A percentile compares a stretch with the other conserved stretches of the same genome.
phyloP scores from a whole-genome alignment of 1,140 invertebrate genomes.

The Bombyx mandarina region DNA sequence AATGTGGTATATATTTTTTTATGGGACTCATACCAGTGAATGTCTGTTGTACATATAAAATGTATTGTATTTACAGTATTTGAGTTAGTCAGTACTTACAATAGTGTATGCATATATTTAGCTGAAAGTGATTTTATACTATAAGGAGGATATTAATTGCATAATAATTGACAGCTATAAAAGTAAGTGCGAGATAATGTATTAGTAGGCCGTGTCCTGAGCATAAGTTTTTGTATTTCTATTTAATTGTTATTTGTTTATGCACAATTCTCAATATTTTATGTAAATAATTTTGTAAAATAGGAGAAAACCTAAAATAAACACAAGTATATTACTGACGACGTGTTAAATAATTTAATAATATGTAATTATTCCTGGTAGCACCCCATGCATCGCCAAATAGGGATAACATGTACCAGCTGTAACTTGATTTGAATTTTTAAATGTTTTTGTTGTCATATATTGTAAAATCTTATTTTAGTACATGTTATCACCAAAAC shows the following conservation, averaged over 20 bases:
- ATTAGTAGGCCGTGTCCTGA: conserved; percentile 60
- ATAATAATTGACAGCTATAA: conserved; percentile 65
- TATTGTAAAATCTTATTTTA: conserved; percentile 11
- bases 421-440: conserved; percentile 14
- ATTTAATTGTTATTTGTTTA: conserved; percentile 73
- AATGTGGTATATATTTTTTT: conserved; percentile 70
- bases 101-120: conserved; percentile 68
- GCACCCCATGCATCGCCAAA: conserved; percentile 70
- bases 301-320: conserved; percentile 71
- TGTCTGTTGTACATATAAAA: conserved; percentile 66
- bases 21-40: conserved; percentile 68
- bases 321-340: conserved; percentile 72
- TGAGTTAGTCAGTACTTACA: conserved; percentile 65
- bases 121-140: conserved; percentile 67
- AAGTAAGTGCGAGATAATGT: conserved; percentile 56
- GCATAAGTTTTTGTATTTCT: conserved; percentile 66
- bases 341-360: conserved; percentile 70
- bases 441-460: conserved; percentile 8
- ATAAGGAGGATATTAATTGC: conserved; percentile 61
- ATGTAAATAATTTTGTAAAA: conserved; percentile 73
- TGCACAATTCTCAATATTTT: conserved; percentile 73
- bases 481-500: conserved; percentile 58
- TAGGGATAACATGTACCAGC: conserved; percentile 69
- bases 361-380: conserved; percentile 72
- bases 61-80: conserved; percentile 71